Evolutionary conservation across 1,140 invertebrate species (phyloP), one percentile per base, ranked within the genome.

Genomic region (Olivierus martensii): DNA sequence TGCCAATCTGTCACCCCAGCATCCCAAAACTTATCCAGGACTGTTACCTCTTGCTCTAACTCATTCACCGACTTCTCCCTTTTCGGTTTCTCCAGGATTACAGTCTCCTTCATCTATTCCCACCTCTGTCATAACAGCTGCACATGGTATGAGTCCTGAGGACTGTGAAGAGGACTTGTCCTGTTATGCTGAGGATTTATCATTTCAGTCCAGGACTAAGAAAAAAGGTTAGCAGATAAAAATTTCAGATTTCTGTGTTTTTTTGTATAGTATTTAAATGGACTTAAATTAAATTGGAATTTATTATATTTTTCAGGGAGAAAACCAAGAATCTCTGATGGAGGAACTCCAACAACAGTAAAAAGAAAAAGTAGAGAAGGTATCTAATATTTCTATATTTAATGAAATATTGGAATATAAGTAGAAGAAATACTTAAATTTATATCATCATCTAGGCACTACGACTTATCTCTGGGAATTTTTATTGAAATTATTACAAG

Each of bases 401-500:
- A 39, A 12, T 39, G 12, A 39, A 12, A 12, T 12, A 39, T 39
- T 39, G 38, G 38, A 17, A 12, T 12, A 39, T 39, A 39, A 39
- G 12, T 12, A 39, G 38, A 39, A 39, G 38, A 12, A 12, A 12
- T 39, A 39, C 53, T 50, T 61, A n/a, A n/a, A n/a, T n/a, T n/a
- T n/a, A n/a, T n/a, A n/a, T 28, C 28, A 9, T 28, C 9, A 28
- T 9, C 28, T 28, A 75, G 75, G 89, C 58, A 91, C 87, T 59
- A 95, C 93, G 54, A 97, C 92, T 18, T 99, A 98, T 69, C 77
- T 99, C 53, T 99, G 95, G 94, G 94, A 99, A 73, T 99, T 99
- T 72, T 78, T 99, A 59, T 77, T 99, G 28, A 95, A 97, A 68
- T 73, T 99, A 42, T 77, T 99, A 36, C 92, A 98, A 70, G 93